Conservation (phyloP, 2,888 invertebrate species). For the Holacanthella duospinosa region DNA sequence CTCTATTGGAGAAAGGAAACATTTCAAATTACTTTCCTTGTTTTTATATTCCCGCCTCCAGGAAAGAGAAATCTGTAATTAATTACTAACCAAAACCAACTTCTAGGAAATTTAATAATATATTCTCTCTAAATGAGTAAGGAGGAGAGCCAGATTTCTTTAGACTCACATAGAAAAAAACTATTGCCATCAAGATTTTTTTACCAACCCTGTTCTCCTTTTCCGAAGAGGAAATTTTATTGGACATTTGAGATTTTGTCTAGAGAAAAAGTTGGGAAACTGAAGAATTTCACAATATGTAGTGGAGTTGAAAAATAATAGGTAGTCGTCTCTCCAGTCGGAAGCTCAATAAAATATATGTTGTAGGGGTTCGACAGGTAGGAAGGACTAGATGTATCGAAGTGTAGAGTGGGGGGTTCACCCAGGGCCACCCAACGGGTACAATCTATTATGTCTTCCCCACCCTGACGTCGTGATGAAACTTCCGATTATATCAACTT, state of each 20-base stretch:
- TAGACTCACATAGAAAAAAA: too few species aligned
- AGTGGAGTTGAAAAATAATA: conserved; percentile 3
- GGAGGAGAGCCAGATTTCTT: too few species aligned
- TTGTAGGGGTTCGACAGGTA: background rate
- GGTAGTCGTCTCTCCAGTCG: background rate
- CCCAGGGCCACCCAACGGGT: conserved; percentile 8
- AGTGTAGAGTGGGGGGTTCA: too few species aligned
- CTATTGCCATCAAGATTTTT: too few species aligned
- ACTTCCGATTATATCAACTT: conserved; percentile 27
- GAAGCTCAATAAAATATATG: conserved; percentile 10
- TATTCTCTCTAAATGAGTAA: too few species aligned
- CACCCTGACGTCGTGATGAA: conserved; percentile 6
- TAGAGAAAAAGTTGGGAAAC: conserved; percentile 20
- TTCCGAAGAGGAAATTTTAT: conserved; percentile 23
- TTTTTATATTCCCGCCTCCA: too few species aligned
- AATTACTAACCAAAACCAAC: too few species aligned
- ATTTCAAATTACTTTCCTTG: too few species aligned
- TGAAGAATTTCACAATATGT: conserved; percentile 21
- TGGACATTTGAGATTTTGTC: conserved; percentile 26
- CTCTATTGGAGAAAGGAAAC: too few species aligned
- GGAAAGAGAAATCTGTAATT: too few species aligned
- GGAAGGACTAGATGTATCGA: conserved; percentile 2
- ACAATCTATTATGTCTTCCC: background rate
- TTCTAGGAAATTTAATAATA: too few species aligned
- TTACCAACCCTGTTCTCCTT: too few species aligned